Conservation (phyloP, 2,888 invertebrate species). For the Thumatha senex region DNA sequence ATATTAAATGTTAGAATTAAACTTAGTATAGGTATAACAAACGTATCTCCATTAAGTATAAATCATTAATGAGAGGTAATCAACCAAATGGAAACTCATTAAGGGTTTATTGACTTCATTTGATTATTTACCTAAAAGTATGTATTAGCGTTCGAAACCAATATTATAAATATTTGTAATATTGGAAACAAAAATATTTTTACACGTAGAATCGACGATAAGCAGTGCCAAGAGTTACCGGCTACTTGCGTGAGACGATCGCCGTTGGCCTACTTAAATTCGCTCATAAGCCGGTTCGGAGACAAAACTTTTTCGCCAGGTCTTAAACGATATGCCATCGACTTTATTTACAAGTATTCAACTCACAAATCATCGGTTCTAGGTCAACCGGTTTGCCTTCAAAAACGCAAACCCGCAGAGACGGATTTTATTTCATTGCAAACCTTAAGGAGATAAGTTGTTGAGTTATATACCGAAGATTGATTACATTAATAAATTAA, state of each 20-base stretch:
- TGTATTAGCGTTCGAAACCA: constrained; percentile 10
- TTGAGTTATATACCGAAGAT: too few relatives aligned
- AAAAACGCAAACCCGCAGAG: constrained; percentile 22
- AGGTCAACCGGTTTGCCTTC: constrained; percentile 28
- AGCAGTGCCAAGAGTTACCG: constrained; percentile 35
- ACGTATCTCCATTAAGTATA: neutral
- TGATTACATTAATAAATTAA: too few relatives aligned
- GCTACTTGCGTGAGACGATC: constrained; percentile 54
- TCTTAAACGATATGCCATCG: constrained; percentile 40
- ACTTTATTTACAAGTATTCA: constrained; percentile 28
- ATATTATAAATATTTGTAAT: constrained; percentile 21
- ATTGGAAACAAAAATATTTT: constrained; percentile 19
- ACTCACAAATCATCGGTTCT: constrained; percentile 12
- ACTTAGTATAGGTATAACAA: neutral
- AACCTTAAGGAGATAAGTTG: neutral
- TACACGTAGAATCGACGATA: constrained; percentile 27
- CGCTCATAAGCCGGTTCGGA: constrained; percentile 48
- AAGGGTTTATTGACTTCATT: constrained; percentile 14
- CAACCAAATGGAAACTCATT: neutral
- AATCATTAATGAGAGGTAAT: neutral
- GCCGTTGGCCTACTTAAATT: constrained; percentile 57
- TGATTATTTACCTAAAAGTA: constrained; percentile 14
- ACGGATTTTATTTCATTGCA: constrained; percentile 4
- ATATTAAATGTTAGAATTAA: neutral
- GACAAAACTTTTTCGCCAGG: constrained; percentile 50